Conservation (phyloP, 2,888 invertebrate species). For the Nymphalis c-album region DNA sequence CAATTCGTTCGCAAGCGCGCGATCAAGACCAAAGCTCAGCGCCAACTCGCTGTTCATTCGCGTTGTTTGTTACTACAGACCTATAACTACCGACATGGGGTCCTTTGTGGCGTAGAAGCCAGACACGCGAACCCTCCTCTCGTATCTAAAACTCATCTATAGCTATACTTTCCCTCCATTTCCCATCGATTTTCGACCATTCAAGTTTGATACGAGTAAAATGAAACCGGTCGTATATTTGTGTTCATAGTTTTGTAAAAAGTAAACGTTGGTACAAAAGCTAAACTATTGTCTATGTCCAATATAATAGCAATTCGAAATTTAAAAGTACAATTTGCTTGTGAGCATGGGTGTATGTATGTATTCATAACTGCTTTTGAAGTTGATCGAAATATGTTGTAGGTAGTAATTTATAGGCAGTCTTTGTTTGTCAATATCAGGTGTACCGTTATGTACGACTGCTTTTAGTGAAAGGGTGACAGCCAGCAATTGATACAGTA, state of each 20-base stretch:
- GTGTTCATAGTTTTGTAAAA: background rate
- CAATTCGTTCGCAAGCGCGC: constrained; percentile 68
- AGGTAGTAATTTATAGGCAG: constrained; percentile 29
- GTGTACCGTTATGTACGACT: constrained; percentile 43
- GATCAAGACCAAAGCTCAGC: constrained; percentile 72
- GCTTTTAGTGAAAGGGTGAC: constrained; percentile 37
- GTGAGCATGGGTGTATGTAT: constrained; percentile 20
- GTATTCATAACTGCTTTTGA: constrained; percentile 22
- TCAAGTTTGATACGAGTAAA: constrained; percentile 32
- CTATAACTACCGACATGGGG: constrained; percentile 66
- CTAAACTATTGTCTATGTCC: background rate
- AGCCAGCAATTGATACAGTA: constrained; percentile 34
- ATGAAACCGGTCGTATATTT: constrained; percentile 19
- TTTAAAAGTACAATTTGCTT: background rate
- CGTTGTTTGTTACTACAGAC: constrained; percentile 53
- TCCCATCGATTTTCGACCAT: constrained; percentile 49
- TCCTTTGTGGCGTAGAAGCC: constrained; percentile 68
- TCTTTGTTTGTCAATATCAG: constrained; percentile 43
- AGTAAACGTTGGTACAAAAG: background rate
- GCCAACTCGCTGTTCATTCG: constrained; percentile 69
- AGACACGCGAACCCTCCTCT: constrained; percentile 73
- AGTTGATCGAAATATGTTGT: constrained; percentile 34
- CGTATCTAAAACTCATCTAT: constrained; percentile 51
- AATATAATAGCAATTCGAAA: background rate
- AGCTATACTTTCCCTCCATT: constrained; percentile 54